Percentiles rank a stretch among this genome's conserved stretches.
These are phyloP conservation scores for Porites lutea DNA, from an alignment of 64 coral and sea anemone species.

Conservation along the genomic window DNA sequence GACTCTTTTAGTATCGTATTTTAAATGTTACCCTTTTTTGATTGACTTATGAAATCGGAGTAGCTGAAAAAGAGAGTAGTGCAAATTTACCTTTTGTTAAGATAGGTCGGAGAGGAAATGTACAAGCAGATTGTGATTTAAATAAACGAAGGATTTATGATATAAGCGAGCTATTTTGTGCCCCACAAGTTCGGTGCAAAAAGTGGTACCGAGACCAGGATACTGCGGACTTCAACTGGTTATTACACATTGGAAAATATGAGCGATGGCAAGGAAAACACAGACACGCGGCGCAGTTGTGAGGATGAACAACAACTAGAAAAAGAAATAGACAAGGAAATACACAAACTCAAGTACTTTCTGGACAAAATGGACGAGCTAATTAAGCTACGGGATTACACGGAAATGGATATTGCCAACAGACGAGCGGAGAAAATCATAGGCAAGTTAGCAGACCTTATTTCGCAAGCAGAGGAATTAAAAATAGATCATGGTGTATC, in stretches of 20 bases:
- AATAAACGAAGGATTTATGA: too few species aligned
- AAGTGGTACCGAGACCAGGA: too few species aligned
- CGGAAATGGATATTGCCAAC: not conserved
- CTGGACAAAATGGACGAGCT: not conserved
- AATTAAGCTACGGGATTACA: not conserved
- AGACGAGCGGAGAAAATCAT: not conserved
- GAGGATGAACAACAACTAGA: not conserved
- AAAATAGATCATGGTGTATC: too few species aligned
- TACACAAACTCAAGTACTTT: too few species aligned
- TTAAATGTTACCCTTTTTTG: not conserved
- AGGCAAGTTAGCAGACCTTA: not conserved
- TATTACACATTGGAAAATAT: constrained; percentile 17
- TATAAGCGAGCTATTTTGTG: too few species aligned
- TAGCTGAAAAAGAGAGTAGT: not conserved
- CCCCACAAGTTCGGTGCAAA: too few species aligned
- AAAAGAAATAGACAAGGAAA: too few species aligned
- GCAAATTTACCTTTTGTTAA: too few species aligned
- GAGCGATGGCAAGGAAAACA: not conserved
- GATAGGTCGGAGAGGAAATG: too few species aligned
- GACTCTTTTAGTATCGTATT: not conserved
- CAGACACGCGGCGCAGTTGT: constrained; percentile 2
- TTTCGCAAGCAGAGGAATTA: not conserved
- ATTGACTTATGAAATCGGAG: constrained; percentile 2
- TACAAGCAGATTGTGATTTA: too few species aligned
- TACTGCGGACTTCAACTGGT: not conserved